These are phyloP conservation scores for Cyclophora albipunctata DNA, from an alignment of 2,888 invertebrate species.

Conservation along the genomic window DNA sequence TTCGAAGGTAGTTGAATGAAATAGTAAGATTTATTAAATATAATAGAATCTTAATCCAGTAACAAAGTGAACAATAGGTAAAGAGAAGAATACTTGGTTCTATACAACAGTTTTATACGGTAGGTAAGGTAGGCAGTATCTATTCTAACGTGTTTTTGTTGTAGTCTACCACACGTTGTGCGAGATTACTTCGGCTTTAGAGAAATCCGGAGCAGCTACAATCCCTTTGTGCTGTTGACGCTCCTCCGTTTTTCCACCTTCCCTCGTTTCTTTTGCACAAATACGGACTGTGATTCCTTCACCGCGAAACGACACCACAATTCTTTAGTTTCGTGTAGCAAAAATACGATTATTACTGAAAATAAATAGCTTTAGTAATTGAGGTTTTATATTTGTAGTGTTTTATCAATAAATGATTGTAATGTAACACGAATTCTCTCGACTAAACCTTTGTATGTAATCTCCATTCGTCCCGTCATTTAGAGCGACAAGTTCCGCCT, in stretches of 20 bases:
- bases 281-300: conserved; percentile 40
- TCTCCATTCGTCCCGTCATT: conserved; percentile 7
- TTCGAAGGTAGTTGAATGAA: too few relatives aligned
- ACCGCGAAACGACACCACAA: conserved; percentile 21
- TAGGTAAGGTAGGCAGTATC: conserved; percentile 17
- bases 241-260: conserved; percentile 41
- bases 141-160: conserved; percentile 27
- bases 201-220: conserved; percentile 39
- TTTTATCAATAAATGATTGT: neutral
- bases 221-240: conserved; percentile 46
- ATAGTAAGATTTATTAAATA: too few relatives aligned
- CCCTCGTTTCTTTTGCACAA: conserved; percentile 41
- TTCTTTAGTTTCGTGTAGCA: conserved; percentile 8
- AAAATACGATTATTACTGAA: conserved; percentile 1
- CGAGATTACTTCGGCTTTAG: conserved; percentile 43
- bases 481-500: conserved; percentile 22
- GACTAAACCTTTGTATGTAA: neutral
- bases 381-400: neutral
- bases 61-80: conserved; percentile 4
- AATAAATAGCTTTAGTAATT: neutral
- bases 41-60: too few relatives aligned
- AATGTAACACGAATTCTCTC: neutral
- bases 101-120: conserved; percentile 11
- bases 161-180: conserved; percentile 31
- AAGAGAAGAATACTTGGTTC: conserved; percentile 15